Evolutionary conservation across 2,888 invertebrate species (phyloP).

Genomic region (Steinernema carpocapsae): DNA sequence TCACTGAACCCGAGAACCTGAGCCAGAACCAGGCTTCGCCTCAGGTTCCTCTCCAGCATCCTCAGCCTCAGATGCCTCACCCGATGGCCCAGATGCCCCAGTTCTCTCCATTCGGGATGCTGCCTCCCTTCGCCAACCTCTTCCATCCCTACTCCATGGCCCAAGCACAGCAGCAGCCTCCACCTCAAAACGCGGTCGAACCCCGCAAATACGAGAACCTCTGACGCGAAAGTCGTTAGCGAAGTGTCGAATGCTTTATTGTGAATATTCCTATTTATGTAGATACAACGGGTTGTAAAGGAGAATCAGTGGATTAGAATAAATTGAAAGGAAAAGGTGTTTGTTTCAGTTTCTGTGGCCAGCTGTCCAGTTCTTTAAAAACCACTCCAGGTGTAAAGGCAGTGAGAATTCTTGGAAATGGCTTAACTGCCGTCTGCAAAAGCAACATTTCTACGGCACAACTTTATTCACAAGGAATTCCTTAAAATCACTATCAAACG

Average conservation of each 20-base stretch:
- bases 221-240: not conserved
- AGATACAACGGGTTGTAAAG: slow-evolving; percentile 30
- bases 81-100: slow-evolving; percentile 15
- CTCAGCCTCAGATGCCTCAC: not conserved
- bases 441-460: too few species aligned
- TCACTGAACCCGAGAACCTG: not conserved
- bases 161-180: not conserved
- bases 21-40: not conserved
- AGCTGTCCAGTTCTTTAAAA: too few species aligned
- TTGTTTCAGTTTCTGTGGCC: too few species aligned
- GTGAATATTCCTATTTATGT: not conserved
- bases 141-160: not conserved
- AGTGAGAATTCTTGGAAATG: too few species aligned
- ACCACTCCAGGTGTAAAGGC: too few species aligned
- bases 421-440: too few species aligned
- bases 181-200: not conserved
- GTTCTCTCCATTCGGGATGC: not conserved
- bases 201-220: slow-evolving; percentile 18
- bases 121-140: not conserved
- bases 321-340: too few species aligned
- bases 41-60: not conserved
- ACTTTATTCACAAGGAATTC: too few species aligned
- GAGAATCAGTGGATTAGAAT: not conserved
- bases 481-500: too few species aligned
- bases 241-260: slow-evolving; percentile 2